phyloP scores from a whole-genome alignment of 2,113 vertebrate genomes.

The Odocoileus virginianus region DNA sequence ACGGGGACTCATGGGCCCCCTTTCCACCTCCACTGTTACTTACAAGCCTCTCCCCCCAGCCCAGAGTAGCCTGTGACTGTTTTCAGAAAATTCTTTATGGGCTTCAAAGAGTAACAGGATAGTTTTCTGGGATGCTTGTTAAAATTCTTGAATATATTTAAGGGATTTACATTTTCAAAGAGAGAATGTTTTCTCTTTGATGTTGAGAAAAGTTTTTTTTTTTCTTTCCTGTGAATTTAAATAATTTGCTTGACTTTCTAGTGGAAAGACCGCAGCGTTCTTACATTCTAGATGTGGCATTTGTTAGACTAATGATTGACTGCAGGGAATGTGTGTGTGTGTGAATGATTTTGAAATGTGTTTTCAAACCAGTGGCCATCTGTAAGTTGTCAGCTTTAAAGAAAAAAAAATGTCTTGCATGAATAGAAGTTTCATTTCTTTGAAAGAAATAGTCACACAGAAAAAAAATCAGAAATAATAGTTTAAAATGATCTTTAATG shows the following conservation, averaged over 20 bases:
- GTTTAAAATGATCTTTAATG: slow-evolving; percentile 37
- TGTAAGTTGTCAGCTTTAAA: slow-evolving; percentile 49
- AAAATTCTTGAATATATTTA: slow-evolving; percentile 70
- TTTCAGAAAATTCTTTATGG: slow-evolving; percentile 52
- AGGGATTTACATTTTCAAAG: slow-evolving; percentile 72
- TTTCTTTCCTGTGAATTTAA: slow-evolving; percentile 57
- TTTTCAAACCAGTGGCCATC: slow-evolving; percentile 47
- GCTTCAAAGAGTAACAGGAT: slow-evolving; percentile 70
- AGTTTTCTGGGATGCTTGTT: slow-evolving; percentile 59
- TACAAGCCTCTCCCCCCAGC: neutral
- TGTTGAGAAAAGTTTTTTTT: slow-evolving; percentile 35
- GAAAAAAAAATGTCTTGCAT: neutral
- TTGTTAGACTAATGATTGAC: slow-evolving; percentile 3
- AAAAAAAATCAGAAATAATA: neutral
- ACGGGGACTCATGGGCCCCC: neutral
- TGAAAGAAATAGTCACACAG: neutral
- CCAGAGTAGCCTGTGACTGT: neutral
- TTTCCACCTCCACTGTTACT: neutral
- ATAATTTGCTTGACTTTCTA: slow-evolving; percentile 48
- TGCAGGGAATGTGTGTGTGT: neutral
- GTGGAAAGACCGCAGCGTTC: slow-evolving; percentile 34
- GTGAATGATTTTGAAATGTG: slow-evolving; percentile 15
- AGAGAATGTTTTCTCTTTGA: slow-evolving; percentile 66
- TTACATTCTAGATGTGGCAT: slow-evolving; percentile 28
- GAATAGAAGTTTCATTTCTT: slow-evolving; percentile 17